Evolutionary conservation across 1,140 invertebrate species (phyloP).

Genomic region (Scaptodrosophila lebanonensis): DNA sequence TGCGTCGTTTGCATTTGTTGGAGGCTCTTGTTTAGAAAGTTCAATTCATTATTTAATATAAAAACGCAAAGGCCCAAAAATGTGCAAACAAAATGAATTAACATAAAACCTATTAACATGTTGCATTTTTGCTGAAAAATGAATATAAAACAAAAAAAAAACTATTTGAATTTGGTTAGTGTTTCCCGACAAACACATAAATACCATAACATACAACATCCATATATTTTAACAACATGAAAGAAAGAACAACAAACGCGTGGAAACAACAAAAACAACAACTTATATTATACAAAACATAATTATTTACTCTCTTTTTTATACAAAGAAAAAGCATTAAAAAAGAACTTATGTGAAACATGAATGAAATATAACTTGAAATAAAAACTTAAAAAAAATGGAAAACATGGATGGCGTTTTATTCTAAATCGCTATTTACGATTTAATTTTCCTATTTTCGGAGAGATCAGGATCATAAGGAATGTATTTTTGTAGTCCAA

Average conservation of each 20-base stretch:
- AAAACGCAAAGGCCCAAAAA: slow-evolving; percentile 34
- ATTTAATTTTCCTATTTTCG: slow-evolving; percentile 5
- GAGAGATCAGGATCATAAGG: too few species aligned
- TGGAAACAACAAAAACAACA: slow-evolving; percentile 46
- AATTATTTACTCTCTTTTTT: slow-evolving; percentile 76
- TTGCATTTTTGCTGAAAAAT: slow-evolving; percentile 64
- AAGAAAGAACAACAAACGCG: slow-evolving; percentile 52
- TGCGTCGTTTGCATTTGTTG: too few species aligned
- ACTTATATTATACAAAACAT: slow-evolving; percentile 63
- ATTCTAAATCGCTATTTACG: too few species aligned
- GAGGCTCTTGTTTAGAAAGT: slow-evolving; percentile 28
- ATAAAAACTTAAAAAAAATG: slow-evolving; percentile 68
- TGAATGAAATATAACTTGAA: slow-evolving; percentile 76
- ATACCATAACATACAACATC: slow-evolving; percentile 38
- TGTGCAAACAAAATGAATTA: slow-evolving; percentile 58
- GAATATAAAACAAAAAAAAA: slow-evolving; percentile 27
- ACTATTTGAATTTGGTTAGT: slow-evolving; percentile 58
- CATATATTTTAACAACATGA: slow-evolving; percentile 50
- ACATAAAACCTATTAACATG: slow-evolving; percentile 69
- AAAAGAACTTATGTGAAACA: slow-evolving; percentile 71
- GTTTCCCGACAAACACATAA: slow-evolving; percentile 36
- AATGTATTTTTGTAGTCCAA: too few species aligned
- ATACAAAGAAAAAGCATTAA: slow-evolving; percentile 72
- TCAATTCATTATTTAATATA: slow-evolving; percentile 55
- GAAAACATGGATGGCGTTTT: too few species aligned